Evolutionary conservation across 1,140 invertebrate genomes (phyloP), one percentile per base, ranked within the genome.

Genomic region (Cotesia typhae): DNA sequence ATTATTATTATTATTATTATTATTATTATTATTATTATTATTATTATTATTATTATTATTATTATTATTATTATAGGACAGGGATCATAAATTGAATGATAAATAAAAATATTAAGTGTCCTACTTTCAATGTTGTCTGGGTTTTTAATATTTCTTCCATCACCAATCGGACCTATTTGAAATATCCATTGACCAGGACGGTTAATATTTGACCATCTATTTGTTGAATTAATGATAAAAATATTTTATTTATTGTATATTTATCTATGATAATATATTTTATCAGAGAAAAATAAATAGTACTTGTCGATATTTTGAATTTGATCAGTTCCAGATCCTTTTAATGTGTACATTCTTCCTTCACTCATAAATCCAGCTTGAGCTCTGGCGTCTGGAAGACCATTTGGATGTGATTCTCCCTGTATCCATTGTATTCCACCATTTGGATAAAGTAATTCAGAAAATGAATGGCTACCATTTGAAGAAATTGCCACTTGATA

Each of bases 281-380:
- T 17, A 1, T 28, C 1, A 28, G 28, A 28, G 28, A 28, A 28
- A 28, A 9, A 47, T 10, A 2, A 47, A 47, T 78, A 82, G 28
- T 89, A 92, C 94, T 89, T 91, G 84, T 94, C 91, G 77, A 94
- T 85, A 81, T 91, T 90, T 75, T 87, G 85, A 73, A 96, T 92
- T 84, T 95, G 94, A 84, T 96, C 94, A 14, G 94, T 95, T 47
- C 96, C 96, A 17, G 96, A 98, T 37, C 93, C 93, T 70, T 92
- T 92, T 1, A 98, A 84, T 4, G 89, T 88, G 77, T 90, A 91
- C 35, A 91, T 86, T 75, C 91, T 89, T 53, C 93, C 92, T 81
- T 96, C 94, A 14, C 93, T 90, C 72, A 97, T 92, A 76, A 98
- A 94, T n/a, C 95, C 96, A 67, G 92, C 95, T 86, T 98, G 96